Evolutionary conservation across 2,888 invertebrate genomes (phyloP), one percentile per base, ranked within the genome.

Genomic region (Cosmorhoe ocellata): DNA sequence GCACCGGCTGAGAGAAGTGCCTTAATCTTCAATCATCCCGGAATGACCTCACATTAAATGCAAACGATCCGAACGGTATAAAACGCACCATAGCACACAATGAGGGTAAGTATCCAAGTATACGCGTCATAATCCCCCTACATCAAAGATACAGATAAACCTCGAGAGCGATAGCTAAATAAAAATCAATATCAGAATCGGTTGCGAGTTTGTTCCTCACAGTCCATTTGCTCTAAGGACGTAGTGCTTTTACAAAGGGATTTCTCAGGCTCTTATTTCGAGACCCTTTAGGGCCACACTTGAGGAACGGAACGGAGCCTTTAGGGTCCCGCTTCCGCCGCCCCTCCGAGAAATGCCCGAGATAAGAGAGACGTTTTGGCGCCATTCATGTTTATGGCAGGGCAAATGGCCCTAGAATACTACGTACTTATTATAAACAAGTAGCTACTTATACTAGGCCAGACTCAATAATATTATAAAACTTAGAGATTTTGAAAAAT

Each of bases 341-440:
- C 81, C 83, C 84, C 79, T 84, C 81, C 73, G 78, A 82, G 86
- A 85, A 87, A 85, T 80, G 77, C 81, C 85, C 86, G 77, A 89
- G 90, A 90, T 90, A 90, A 90, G 90, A 88, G 84, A 88, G 87
- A 88, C 87, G 84, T 89, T 90, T 88, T 86, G 86, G 81, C 86
- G 80, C 89, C 86, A 88, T 90, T 90, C 85, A 87, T 88, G 89
- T 89, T 90, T 88, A 90, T 89, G 74, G 84, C 84, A 69, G 82
- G 84, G 79, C 83, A 86, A 90, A 89, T 87, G 85, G 82, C 80
- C 78, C 78, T 83, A 86, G 81, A 87, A 85, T 84, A 84, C 80
- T 79, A 80, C 83, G 81, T 71, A 83, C 87, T 89, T 88, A 84
- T 88, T 89, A 85, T 85, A 85, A 87, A 87, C 83, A 88, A 88